A percentile compares a stretch with the other conserved stretches of the same genome.
These are phyloP conservation scores for Chironomus tepperi DNA, from an alignment of 1,140 invertebrate species.

Conservation along the genomic window DNA sequence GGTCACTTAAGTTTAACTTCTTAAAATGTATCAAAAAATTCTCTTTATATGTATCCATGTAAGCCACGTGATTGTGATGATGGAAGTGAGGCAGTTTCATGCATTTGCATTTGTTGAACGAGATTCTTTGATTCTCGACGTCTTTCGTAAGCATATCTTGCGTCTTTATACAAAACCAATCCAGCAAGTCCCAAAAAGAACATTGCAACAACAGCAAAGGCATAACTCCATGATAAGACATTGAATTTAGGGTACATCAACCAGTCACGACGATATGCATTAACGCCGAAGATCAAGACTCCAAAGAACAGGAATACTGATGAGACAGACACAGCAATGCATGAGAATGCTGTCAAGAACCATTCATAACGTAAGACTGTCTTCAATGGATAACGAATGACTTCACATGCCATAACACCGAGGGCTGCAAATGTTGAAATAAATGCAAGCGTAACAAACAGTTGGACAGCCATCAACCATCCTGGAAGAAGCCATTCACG, in stretches of 20 bases:
- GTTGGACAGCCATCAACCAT: constrained; percentile 89
- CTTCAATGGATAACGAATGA: constrained; percentile 69
- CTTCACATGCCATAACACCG: constrained; percentile 58
- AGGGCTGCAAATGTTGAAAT: constrained; percentile 65
- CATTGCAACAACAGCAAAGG: constrained; percentile 75
- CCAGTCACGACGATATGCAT: constrained; percentile 86
- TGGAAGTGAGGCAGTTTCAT: constrained; percentile 41
- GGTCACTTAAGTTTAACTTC: neutral
- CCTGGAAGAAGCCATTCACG: constrained; percentile 86
- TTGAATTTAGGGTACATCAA: constrained; percentile 92
- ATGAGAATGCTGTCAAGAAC: constrained; percentile 61
- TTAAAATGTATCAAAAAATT: neutral
- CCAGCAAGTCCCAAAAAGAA: constrained; percentile 66
- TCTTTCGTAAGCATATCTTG: constrained; percentile 57
- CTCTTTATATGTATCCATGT: neutral
- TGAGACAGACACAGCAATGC: constrained; percentile 53
- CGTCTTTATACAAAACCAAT: constrained; percentile 63
- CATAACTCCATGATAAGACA: constrained; percentile 92
- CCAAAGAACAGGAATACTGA: constrained; percentile 68
- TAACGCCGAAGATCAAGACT: constrained; percentile 77
- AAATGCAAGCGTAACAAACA: constrained; percentile 78
- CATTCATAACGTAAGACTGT: constrained; percentile 74
- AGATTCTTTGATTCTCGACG: constrained; percentile 69
- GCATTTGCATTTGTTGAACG: constrained; percentile 72
- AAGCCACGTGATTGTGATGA: constrained; percentile 12